Evolutionary conservation across 2,888 invertebrate species (phyloP).

Genomic region (Sesia apiformis): DNA sequence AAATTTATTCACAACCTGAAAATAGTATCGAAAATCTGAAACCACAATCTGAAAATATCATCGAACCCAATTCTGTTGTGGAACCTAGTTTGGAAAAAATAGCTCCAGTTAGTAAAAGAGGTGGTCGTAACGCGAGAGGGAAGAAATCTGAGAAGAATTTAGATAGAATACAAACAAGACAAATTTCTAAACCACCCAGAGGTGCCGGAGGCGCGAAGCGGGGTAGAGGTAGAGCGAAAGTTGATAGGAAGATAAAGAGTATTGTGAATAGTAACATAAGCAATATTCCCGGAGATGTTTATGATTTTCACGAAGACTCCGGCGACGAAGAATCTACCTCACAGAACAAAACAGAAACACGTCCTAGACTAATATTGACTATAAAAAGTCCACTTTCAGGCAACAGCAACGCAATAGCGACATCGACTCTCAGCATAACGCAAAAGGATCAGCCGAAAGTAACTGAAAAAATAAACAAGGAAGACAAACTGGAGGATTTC

Average conservation of each 20-base stretch:
- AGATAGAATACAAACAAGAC: conserved; percentile 61
- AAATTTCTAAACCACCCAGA: conserved; percentile 55
- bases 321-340: conserved; percentile 79
- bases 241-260: conserved; percentile 67
- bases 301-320: conserved; percentile 93
- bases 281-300: conserved; percentile 83
- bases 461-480: conserved; percentile 43
- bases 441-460: conserved; percentile 46
- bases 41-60: conserved; percentile 15
- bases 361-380: conserved; percentile 86
- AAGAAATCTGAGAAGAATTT: conserved; percentile 49
- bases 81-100: conserved; percentile 25
- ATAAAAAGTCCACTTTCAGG: conserved; percentile 81
- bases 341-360: conserved; percentile 62
- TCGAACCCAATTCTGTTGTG: conserved; percentile 16
- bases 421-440: conserved; percentile 53
- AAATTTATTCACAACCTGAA: not conserved
- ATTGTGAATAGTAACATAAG: conserved; percentile 67
- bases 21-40: conserved; percentile 9
- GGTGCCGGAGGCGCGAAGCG: conserved; percentile 49
- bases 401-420: conserved; percentile 45
- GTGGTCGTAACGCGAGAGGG: conserved; percentile 56
- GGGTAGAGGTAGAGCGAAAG: conserved; percentile 66
- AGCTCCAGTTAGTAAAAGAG: conserved; percentile 36
- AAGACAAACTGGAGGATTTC: conserved; percentile 75